Conservation (phyloP, 2,888 invertebrate genomes). For the Alitta virens region DNA sequence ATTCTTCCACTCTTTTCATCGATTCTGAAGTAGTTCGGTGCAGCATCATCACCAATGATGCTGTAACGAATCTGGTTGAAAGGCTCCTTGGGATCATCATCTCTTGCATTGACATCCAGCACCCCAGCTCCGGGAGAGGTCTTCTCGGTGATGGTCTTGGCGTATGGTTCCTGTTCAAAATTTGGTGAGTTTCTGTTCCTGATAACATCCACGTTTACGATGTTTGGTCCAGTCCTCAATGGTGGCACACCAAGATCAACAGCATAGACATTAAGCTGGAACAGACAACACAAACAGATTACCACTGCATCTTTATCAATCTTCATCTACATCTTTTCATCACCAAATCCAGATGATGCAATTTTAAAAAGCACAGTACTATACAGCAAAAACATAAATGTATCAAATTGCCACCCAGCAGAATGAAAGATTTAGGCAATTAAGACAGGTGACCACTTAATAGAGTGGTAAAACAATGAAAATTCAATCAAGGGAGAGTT, state of each 20-base stretch:
- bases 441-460: too few relatives aligned
- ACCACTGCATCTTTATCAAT: background rate
- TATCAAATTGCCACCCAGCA: background rate
- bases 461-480: too few relatives aligned
- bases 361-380: background rate
- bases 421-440: background rate
- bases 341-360: too few relatives aligned
- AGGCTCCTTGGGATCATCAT: constrained; percentile 34
- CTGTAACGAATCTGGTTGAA: constrained; percentile 39
- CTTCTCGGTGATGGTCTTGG: constrained; percentile 19
- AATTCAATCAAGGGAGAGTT: too few relatives aligned
- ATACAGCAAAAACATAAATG: background rate
- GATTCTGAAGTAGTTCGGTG: constrained; percentile 41
- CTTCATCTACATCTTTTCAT: background rate
- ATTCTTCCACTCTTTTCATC: constrained; percentile 25
- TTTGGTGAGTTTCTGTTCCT: constrained; percentile 39
- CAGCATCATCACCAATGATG: constrained; percentile 46
- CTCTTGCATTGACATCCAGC: constrained; percentile 17
- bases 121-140: constrained; percentile 32
- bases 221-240: constrained; percentile 20
- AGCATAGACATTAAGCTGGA: constrained; percentile 27
- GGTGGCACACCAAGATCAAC: constrained; percentile 24
- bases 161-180: constrained; percentile 30
- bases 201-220: constrained; percentile 31
- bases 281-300: too few relatives aligned